Evolutionary conservation across 2,113 vertebrate species (phyloP), one percentile per base, ranked within the genome.

Genomic region (Phyllostomus hastatus): DNA sequence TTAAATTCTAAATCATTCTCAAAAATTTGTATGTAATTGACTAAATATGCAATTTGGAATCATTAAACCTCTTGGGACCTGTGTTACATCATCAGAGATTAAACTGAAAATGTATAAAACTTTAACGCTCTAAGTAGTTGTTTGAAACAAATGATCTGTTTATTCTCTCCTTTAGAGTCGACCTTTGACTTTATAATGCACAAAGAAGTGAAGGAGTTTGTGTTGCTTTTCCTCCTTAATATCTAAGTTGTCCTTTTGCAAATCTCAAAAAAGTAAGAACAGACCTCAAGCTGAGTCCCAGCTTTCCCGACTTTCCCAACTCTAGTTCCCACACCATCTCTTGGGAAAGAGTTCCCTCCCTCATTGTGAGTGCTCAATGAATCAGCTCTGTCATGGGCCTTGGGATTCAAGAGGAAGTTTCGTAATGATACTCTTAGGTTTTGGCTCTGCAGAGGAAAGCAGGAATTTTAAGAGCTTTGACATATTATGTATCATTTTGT

Each of bases 391-490:
- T 35, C 22, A 67, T 67, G 59, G 46, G 20, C 67, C 75, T 4
- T 64, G 85, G 70, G 33, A 88, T 84, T 69, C 22, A 73, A 64
- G 35, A 14, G 38, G 50, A 91, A 67, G 35, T 82, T 96, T 84
- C 22, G 19, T 35, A 95, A 70, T 76, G 64, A 70, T 33, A 4
- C 19, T 46, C 78, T 88, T 61, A 88, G 67, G 15, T 33, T 87
- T 97, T 52, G 85, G 66, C 75, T 82, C 59, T 69, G 33, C 83
- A 48, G 43, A 96, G 70, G 86, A 61, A 88, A 57, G 43, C 41
- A 76, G 52, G 20, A 76, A 90, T 88, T 82, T 81, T 81, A 72
- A 64, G n/a, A 85, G 41, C 73, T 95, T 90, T 86, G 85, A 64
- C 61, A 57, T 76, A 50, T 46, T 73, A 38, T 73, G 11, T 43